Evolutionary conservation across 2,888 invertebrate genomes (phyloP).

Genomic region (Apocheima hispidaria): DNA sequence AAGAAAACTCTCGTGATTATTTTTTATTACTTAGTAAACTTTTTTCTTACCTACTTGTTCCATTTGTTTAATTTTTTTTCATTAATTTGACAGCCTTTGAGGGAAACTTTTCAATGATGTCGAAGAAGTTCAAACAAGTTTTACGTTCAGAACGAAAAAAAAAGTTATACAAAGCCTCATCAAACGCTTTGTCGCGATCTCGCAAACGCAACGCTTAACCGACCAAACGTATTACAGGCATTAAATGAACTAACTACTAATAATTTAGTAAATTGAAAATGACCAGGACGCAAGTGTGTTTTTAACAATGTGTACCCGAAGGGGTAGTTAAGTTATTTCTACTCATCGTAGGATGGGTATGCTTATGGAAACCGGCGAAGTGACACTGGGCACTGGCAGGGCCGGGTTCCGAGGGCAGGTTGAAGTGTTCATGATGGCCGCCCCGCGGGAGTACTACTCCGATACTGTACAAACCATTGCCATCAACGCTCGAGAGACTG

Average conservation of each 20-base stretch:
- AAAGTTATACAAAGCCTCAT: conserved; percentile 47
- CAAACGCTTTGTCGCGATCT: conserved; percentile 29
- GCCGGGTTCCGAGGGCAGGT: conserved; percentile 58
- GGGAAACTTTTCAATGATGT: conserved; percentile 44
- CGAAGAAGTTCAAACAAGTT: conserved; percentile 46
- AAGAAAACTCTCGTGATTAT: background rate
- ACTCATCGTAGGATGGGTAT: conserved; percentile 82
- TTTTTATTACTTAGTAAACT: conserved; percentile 8
- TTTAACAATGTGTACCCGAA: conserved; percentile 59
- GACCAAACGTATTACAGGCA: conserved; percentile 30
- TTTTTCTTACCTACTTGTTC: conserved; percentile 24
- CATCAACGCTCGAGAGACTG: conserved; percentile 77
- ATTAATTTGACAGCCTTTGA: conserved; percentile 29
- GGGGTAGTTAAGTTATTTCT: conserved; percentile 60
- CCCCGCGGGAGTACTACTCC: conserved; percentile 69
- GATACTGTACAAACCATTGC: conserved; percentile 76
- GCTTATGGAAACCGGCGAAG: conserved; percentile 81
- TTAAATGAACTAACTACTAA: conserved; percentile 46
- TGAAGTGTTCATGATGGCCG: conserved; percentile 71
- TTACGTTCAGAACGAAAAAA: too few relatives aligned
- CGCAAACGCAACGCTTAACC: conserved; percentile 52
- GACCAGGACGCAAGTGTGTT: conserved; percentile 60
- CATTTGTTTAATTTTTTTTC: conserved; percentile 30
- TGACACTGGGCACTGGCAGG: conserved; percentile 74
- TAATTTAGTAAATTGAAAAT: conserved; percentile 46